A percentile compares a stretch with the other conserved stretches of the same genome.
Conservation (phyloP, 2,888 invertebrate genomes). For the Nezara viridula region DNA sequence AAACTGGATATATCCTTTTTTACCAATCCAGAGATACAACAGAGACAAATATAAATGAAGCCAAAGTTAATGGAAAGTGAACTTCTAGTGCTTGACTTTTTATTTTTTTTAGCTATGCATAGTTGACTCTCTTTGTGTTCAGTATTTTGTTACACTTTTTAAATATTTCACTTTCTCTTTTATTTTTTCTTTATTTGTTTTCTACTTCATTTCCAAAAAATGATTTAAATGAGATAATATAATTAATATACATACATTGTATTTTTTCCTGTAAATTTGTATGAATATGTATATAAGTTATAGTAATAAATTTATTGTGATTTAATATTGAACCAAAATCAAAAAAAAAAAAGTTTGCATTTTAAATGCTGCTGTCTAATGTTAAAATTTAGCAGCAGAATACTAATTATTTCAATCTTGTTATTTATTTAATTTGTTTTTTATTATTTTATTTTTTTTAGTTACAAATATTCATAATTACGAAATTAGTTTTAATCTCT, state of each 20-base stretch:
- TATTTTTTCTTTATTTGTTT: neutral
- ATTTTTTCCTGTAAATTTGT: slow-evolving; percentile 33
- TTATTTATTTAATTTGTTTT: slow-evolving; percentile 33
- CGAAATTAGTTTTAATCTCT: slow-evolving; percentile 20
- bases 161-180: neutral
- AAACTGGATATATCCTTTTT: slow-evolving; percentile 99
- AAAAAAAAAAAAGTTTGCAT: slow-evolving; percentile 8
- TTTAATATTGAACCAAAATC: slow-evolving; percentile 51
- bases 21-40: slow-evolving; percentile 89
- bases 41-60: slow-evolving; percentile 65
- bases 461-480: slow-evolving; percentile 24
- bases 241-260: neutral
- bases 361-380: slow-evolving; percentile 30
- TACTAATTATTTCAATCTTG: slow-evolving; percentile 24
- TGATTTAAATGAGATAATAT: slow-evolving; percentile 5
- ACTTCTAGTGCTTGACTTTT: slow-evolving; percentile 19
- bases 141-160: slow-evolving; percentile 38
- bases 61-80: slow-evolving; percentile 66
- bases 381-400: slow-evolving; percentile 8
- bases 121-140: slow-evolving; percentile 37
- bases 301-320: slow-evolving; percentile 47
- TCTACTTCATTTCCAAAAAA: neutral
- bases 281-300: slow-evolving; percentile 37
- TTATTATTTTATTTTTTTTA: neutral
- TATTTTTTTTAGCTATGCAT: neutral